phyloP scores from a whole-genome alignment of 30 jellyfish, hydroid and myxozoan species.

The Haliclystus octoradiatus region DNA sequence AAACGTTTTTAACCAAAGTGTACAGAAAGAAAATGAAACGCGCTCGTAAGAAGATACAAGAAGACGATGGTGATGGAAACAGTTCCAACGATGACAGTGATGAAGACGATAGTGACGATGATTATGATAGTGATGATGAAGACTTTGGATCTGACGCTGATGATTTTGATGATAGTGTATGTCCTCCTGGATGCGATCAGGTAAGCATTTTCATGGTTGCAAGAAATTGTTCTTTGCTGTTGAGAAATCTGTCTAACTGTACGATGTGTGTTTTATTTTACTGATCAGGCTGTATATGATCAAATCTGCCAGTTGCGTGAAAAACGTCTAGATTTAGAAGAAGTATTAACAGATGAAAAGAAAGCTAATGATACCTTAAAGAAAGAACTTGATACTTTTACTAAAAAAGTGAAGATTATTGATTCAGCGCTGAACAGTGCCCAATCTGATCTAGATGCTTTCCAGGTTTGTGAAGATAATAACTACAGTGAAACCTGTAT shows the following conservation, averaged over 20 bases:
- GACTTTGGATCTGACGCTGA: slow-evolving; percentile 86
- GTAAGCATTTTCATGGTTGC: slow-evolving; percentile 14
- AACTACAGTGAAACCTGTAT: no score
- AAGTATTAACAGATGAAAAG: slow-evolving; percentile 65
- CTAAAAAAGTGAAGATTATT: slow-evolving; percentile 74
- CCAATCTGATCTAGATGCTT: slow-evolving; percentile 85
- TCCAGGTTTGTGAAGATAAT: slow-evolving; percentile 96
- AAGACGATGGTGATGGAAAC: slow-evolving; percentile 13
- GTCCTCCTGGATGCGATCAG: slow-evolving; percentile 99
- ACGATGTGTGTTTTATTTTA: no score
- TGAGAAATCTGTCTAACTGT: neutral
- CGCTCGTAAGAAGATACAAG: slow-evolving; percentile 36
- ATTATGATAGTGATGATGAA: slow-evolving; percentile 88
- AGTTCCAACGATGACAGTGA: slow-evolving; percentile 82
- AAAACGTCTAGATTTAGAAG: slow-evolving; percentile 82
- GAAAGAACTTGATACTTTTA: slow-evolving; percentile 84
- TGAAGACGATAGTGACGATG: slow-evolving; percentile 73
- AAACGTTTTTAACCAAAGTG: slow-evolving; percentile 73
- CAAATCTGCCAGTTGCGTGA: slow-evolving; percentile 94
- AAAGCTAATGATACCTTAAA: slow-evolving; percentile 58
- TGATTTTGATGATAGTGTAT: slow-evolving; percentile 86
- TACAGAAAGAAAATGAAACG: slow-evolving; percentile 83
- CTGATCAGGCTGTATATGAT: slow-evolving; percentile 87
- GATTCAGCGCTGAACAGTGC: slow-evolving; percentile 76
- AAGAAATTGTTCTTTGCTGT: no score